Evolutionary conservation across 1,140 invertebrate genomes (phyloP), one percentile per base, ranked within the genome.

Genomic region (Drosophila aff.): DNA sequence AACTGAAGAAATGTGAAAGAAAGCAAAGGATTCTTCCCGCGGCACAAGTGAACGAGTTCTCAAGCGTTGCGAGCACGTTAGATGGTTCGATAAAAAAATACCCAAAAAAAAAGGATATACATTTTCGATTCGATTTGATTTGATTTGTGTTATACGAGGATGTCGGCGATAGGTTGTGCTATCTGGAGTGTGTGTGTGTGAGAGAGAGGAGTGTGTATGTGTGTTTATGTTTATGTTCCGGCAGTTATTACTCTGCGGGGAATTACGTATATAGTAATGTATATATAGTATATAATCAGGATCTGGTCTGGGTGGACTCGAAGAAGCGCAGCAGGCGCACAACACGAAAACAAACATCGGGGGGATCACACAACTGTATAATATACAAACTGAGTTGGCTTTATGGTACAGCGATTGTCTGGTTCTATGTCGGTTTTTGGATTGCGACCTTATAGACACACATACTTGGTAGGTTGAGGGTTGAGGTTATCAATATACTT

Each of bases 361-460:
- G 75, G 59, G 18, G 36, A 21, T 67, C 74, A 77, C 57, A 77
- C 58, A 74, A 75, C 52, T 69, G 75, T 69, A 78, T 78, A 77
- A 77, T 77, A 23, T 77, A 77, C 75, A 77, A 77, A 78, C 75
- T 67, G 74, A 76, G 44, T 72, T 47, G 83, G 81, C 80, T 82
- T 80, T 82, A 81, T 81, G 55, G 60, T 81, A 77, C 75, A 77
- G 74, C 75, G 62, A 76, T 76, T 76, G 46, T 76, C 73, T 76
- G 41, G 53, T 76, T 73, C 69, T 73, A 73, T 72, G 44, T 73
- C 71, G 57, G 67, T 60, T 73, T 60, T 49, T 28, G 57, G 67
- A 73, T 73, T 43, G 69, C 33, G 46, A 40, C 67, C 69, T 76
- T 66, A 76, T 67, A 76, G 62, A 76, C 74, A 73, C 40, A 61